Evolutionary conservation across 2,113 vertebrate species (phyloP).

Genomic region (Callochromis pleurospilus): DNA sequence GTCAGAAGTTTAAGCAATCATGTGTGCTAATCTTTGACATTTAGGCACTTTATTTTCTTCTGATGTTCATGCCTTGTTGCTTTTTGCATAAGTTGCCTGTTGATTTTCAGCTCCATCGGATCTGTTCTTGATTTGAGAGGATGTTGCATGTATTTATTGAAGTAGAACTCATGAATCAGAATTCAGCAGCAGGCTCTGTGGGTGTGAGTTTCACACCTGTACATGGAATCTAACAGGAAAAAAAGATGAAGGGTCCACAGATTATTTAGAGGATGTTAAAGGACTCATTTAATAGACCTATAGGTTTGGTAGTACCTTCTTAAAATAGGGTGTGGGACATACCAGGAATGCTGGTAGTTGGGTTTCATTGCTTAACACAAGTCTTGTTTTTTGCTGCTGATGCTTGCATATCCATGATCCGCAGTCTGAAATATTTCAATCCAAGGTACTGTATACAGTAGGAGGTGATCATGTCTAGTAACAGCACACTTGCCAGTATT

Average conservation of each 20-base stretch:
- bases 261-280: background rate
- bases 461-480: background rate
- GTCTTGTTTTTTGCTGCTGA: background rate
- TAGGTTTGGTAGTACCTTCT: background rate
- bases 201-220: background rate
- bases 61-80: conserved; percentile 11
- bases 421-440: background rate
- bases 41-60: conserved; percentile 17
- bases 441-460: background rate
- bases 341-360: background rate
- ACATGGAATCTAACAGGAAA: conserved; percentile 2
- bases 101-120: background rate
- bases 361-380: background rate
- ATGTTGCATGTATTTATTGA: conserved; percentile 43
- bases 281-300: background rate
- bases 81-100: conserved; percentile 17
- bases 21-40: background rate
- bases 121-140: background rate
- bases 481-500: conserved; percentile 14
- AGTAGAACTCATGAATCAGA: conserved; percentile 2
- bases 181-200: background rate
- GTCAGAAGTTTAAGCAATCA: background rate
- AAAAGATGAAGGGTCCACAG: background rate
- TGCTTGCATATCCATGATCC: background rate
- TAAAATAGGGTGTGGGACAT: background rate